A percentile compares a stretch with the other conserved stretches of the same genome.
Evolutionary conservation across 2,888 invertebrate genomes (phyloP).

Genomic region (Hoplodrina ambigua): DNA sequence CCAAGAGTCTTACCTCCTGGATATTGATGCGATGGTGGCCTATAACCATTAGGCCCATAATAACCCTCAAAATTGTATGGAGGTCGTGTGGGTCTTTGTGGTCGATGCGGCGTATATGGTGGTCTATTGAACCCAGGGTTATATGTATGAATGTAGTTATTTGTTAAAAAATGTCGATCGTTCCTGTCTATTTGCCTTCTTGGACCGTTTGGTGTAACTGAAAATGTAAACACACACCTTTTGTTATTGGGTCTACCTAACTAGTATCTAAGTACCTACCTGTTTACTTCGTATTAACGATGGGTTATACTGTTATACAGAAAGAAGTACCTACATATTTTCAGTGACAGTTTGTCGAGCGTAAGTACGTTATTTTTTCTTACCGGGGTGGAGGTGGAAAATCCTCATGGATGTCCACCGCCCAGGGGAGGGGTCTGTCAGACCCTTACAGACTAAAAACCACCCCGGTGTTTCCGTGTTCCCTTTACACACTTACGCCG

Average conservation of each 20-base stretch:
- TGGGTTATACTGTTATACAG: too few relatives aligned
- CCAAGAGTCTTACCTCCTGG: constrained; percentile 76
- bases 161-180: constrained; percentile 47
- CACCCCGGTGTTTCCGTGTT: too few relatives aligned
- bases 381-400: too few relatives aligned
- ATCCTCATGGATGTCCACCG: too few relatives aligned
- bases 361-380: too few relatives aligned
- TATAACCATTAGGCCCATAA: constrained; percentile 78
- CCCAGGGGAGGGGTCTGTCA: too few relatives aligned
- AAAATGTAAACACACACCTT: constrained; percentile 27
- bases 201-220: constrained; percentile 71
- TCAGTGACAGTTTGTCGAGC: too few relatives aligned
- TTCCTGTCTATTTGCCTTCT: constrained; percentile 48
- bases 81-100: constrained; percentile 61
- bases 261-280: too few relatives aligned
- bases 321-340: too few relatives aligned
- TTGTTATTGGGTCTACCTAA: neutral
- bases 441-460: too few relatives aligned
- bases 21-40: constrained; percentile 74
- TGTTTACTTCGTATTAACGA: too few relatives aligned
- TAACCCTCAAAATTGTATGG: constrained; percentile 58
- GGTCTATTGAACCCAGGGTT: constrained; percentile 40
- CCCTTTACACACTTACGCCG: too few relatives aligned
- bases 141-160: constrained; percentile 58
- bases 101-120: constrained; percentile 48